Evolutionary conservation across 2,888 invertebrate genomes (phyloP).

Genomic region (Lithophane ornitopus): DNA sequence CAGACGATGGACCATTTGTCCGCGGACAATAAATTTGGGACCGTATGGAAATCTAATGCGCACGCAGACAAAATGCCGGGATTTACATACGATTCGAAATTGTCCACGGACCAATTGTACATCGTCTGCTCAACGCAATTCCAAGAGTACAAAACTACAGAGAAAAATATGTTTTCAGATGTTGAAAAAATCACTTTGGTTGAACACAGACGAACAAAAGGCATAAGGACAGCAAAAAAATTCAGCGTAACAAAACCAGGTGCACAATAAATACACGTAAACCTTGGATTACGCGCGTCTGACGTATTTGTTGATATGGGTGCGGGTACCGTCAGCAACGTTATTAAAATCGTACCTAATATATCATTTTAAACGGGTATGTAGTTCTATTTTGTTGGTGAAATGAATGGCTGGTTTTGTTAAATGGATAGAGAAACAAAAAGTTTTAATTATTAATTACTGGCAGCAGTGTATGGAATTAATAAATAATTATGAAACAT

Average conservation of each 20-base stretch:
- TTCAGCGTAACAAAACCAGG: slow-evolving; percentile 53
- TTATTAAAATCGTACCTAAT: slow-evolving; percentile 60
- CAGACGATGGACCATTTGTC: too few relatives aligned
- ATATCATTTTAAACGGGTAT: slow-evolving; percentile 55
- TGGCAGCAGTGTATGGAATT: neutral
- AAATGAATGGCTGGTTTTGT: neutral
- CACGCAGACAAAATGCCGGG: too few relatives aligned
- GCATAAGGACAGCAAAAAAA: slow-evolving; percentile 40
- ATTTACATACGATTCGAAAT: too few relatives aligned
- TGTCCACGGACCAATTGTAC: too few relatives aligned
- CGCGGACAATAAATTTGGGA: too few relatives aligned
- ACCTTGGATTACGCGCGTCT: slow-evolving; percentile 74
- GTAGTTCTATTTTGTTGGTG: slow-evolving; percentile 18
- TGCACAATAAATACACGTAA: slow-evolving; percentile 67
- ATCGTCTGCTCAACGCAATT: too few relatives aligned
- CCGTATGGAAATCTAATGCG: too few relatives aligned
- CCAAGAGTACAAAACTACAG: too few relatives aligned
- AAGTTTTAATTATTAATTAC: neutral
- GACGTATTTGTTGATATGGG: slow-evolving; percentile 80
- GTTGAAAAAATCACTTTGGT: too few relatives aligned
- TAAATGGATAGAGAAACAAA: neutral
- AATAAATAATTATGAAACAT: neutral
- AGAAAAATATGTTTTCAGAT: too few relatives aligned
- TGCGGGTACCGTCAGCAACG: slow-evolving; percentile 68
- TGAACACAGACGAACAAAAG: slow-evolving; percentile 4